These are phyloP conservation scores for Pristionchus japonicus DNA, from an alignment of 2,888 invertebrate genomes.

Conservation along the genomic window DNA sequence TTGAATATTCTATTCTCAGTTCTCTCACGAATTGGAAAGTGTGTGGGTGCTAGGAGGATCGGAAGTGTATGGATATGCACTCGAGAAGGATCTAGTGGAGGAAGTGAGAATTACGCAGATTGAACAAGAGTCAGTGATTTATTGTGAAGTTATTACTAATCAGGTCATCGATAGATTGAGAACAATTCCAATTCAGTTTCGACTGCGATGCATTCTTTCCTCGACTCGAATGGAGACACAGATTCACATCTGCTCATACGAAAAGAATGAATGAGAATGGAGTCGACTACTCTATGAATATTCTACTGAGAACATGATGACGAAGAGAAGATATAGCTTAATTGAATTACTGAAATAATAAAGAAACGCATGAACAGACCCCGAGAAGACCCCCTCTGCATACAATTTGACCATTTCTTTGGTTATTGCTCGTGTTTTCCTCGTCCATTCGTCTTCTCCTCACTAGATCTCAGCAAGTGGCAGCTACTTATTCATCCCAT, in stretches of 20 bases:
- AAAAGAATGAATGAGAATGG: slow-evolving; percentile 7
- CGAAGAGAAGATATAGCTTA: not conserved
- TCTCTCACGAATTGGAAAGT: slow-evolving; percentile 1
- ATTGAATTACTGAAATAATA: not conserved
- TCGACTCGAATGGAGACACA: not conserved
- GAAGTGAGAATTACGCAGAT: slow-evolving; percentile 38
- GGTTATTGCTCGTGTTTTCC: not conserved
- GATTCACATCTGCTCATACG: not conserved
- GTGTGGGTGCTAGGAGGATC: slow-evolving; percentile 42
- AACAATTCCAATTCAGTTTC: not conserved
- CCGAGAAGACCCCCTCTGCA: not conserved
- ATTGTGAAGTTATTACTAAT: not conserved
- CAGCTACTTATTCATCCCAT: not conserved
- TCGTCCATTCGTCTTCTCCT: not conserved
- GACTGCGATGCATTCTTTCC: slow-evolving; percentile 35
- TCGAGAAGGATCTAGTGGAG: slow-evolving; percentile 30
- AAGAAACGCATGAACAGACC: not conserved
- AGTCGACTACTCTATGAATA: not conserved
- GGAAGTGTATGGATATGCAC: slow-evolving; percentile 12
- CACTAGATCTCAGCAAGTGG: not conserved
- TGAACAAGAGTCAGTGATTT: not conserved
- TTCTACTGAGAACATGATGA: not conserved
- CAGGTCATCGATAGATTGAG: not conserved
- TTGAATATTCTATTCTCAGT: not conserved
- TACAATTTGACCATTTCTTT: not conserved